These are phyloP conservation scores for Tiphia femorata DNA, from an alignment of 2,888 invertebrate species.

Conservation along the genomic window DNA sequence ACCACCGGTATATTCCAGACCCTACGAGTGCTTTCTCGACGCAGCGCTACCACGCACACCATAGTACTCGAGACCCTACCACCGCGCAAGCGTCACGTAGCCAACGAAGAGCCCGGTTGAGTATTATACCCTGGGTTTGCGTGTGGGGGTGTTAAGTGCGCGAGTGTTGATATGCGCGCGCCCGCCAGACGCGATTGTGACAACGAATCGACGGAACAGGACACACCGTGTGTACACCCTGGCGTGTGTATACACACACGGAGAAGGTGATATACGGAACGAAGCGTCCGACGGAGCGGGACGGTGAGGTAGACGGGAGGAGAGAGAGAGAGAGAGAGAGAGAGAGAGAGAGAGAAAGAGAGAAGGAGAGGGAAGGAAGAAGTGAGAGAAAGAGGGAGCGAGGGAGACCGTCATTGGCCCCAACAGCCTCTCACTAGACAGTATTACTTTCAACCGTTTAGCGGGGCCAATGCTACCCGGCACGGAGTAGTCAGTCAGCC, in stretches of 20 bases:
- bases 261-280: conserved; percentile 23
- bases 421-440: conserved; percentile 62
- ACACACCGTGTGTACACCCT: conserved; percentile 31
- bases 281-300: conserved; percentile 12
- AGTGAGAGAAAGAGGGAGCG: conserved; percentile 22
- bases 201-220: conserved; percentile 43
- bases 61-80: not conserved
- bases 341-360: conserved; percentile 26
- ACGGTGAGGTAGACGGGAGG: not conserved
- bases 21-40: not conserved
- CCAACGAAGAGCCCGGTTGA: not conserved
- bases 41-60: not conserved
- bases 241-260: conserved; percentile 17
- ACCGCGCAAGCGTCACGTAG: not conserved
- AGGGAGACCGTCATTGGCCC: conserved; percentile 45
- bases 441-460: conserved; percentile 64
- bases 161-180: not conserved
- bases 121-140: no score
- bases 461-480: conserved; percentile 55
- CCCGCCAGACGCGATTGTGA: conserved; percentile 12
- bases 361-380: conserved; percentile 23
- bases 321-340: conserved; percentile 19
- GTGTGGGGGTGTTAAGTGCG: no score
- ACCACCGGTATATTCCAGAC: conserved; percentile 13
- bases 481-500: conserved; percentile 47